A percentile compares a stretch with the other conserved stretches of the same genome.
These are phyloP conservation scores for Myrmecophaga tridactyla DNA, from an alignment of 2,113 vertebrate genomes.

Conservation along the genomic window DNA sequence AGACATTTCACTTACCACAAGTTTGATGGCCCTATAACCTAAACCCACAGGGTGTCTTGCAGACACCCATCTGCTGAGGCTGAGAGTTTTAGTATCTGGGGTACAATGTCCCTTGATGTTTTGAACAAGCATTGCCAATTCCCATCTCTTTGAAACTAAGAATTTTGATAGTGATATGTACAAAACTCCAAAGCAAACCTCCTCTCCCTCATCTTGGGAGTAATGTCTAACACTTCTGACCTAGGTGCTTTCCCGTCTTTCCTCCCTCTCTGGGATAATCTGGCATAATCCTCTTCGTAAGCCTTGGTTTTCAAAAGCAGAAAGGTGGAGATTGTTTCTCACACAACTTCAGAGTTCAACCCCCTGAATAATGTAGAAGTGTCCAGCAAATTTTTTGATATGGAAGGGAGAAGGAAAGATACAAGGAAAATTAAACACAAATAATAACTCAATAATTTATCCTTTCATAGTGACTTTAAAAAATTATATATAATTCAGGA, in stretches of 20 bases:
- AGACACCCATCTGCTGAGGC: background rate
- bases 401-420: background rate
- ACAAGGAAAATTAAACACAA: background rate
- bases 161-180: background rate
- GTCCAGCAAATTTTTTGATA: background rate
- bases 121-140: background rate
- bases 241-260: background rate
- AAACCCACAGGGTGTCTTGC: background rate
- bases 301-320: background rate
- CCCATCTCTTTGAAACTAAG: background rate
- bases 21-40: background rate
- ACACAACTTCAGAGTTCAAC: background rate
- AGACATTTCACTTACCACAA: background rate
- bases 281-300: background rate
- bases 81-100: background rate
- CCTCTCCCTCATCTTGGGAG: background rate
- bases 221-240: background rate
- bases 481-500: slow-evolving; percentile 51
- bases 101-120: background rate
- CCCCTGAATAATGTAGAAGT: background rate
- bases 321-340: background rate
- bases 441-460: background rate
- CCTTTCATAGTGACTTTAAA: slow-evolving; percentile 7
- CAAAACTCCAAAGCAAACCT: background rate
- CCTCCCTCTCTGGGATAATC: background rate